These are phyloP conservation scores for Sebastes taczanowskii DNA, from an alignment of 2,797 vertebrate species.

Conservation along the genomic window DNA sequence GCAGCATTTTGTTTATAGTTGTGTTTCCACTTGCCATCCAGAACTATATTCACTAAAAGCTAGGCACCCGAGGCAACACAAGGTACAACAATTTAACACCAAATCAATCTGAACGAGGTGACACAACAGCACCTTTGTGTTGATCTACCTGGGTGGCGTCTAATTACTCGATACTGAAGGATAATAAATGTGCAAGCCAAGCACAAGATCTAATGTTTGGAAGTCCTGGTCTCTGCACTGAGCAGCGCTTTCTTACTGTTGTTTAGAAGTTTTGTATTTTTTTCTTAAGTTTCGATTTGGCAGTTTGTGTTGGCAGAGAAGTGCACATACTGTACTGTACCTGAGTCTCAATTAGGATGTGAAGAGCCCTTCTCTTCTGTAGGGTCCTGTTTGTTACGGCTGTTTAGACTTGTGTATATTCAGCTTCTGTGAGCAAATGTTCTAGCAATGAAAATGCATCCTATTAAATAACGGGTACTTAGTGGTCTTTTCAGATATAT, in stretches of 20 bases:
- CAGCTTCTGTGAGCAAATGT: conserved; percentile 7
- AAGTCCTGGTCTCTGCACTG: conserved; percentile 8
- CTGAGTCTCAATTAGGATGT: conserved; percentile 33
- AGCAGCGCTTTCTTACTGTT: neutral
- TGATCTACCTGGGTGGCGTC: conserved; percentile 24
- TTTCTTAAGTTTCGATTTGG: conserved; percentile 29
- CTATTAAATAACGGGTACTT: neutral
- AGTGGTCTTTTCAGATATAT: neutral
- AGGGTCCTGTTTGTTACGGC: neutral
- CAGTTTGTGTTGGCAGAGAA: conserved; percentile 32
- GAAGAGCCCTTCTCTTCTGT: conserved; percentile 13
- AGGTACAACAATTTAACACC: neutral
- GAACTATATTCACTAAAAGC: conserved; percentile 16
- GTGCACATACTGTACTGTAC: conserved; percentile 28
- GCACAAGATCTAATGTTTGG: conserved; percentile 20
- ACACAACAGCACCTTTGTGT: conserved; percentile 36
- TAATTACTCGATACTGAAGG: conserved; percentile 44
- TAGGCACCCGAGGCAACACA: neutral
- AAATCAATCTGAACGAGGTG: conserved; percentile 36
- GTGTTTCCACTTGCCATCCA: conserved; percentile 19
- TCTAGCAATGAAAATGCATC: conserved; percentile 1
- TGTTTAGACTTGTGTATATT: neutral
- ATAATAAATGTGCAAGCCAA: conserved; percentile 37
- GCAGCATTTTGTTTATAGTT: conserved; percentile 6
- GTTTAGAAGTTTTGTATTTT: conserved; percentile 26